phyloP scores from a whole-genome alignment of 2,113 vertebrate genomes.

The Sylvietta virens region DNA sequence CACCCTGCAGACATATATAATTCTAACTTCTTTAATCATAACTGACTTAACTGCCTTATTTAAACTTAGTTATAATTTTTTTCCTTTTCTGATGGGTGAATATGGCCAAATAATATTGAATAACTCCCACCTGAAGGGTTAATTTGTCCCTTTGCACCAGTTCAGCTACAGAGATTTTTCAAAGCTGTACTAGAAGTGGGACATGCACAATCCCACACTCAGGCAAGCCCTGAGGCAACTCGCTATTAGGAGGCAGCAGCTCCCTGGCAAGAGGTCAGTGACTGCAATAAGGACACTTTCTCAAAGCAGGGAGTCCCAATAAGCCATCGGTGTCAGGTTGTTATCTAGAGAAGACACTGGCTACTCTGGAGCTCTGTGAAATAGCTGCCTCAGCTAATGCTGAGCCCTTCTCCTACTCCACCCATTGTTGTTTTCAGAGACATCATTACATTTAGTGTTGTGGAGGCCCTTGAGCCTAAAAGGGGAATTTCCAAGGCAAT shows the following conservation, averaged over 20 bases:
- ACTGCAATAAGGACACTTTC: neutral
- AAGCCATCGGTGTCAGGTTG: accelerated
- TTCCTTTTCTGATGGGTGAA: neutral
- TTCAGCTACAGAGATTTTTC: neutral
- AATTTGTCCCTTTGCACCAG: neutral
- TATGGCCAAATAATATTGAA: neutral
- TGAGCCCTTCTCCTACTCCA: neutral
- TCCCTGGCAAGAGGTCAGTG: neutral
- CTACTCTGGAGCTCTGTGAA: neutral
- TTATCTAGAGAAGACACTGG: neutral
- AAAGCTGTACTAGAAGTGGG: neutral
- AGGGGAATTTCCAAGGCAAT: neutral
- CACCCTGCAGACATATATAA: neutral
- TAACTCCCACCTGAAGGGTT: neutral
- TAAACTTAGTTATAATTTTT: neutral
- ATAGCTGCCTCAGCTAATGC: neutral
- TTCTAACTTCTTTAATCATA: neutral
- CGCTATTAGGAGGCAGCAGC: neutral
- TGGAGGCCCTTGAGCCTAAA: neutral
- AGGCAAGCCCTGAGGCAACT: neutral
- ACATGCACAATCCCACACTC: neutral
- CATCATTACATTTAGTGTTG: neutral
- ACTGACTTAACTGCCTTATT: neutral
- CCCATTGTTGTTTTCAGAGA: neutral
- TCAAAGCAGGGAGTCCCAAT: neutral